Conservation (phyloP, 2,888 invertebrate species). For the Cephus pulcher region DNA sequence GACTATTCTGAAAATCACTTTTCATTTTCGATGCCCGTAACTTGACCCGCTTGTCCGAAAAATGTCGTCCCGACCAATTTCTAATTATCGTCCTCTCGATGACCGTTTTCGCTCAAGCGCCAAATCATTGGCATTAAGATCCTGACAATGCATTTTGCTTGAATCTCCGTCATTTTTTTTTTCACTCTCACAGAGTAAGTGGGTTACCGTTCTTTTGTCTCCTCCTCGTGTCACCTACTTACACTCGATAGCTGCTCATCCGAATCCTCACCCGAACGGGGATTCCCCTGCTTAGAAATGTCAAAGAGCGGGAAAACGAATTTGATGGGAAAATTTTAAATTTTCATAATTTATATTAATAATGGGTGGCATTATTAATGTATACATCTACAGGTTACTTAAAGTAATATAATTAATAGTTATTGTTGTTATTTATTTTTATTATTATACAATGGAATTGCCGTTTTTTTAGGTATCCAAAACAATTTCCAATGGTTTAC, state of each 20-base stretch:
- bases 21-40: neutral
- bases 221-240: conserved; percentile 25
- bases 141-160: conserved; percentile 1
- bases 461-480: too few relatives aligned
- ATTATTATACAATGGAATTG: neutral
- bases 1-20: conserved; percentile 6
- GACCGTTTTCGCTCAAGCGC: neutral
- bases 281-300: neutral
- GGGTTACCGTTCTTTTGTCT: conserved; percentile 47
- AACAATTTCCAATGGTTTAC: conserved; percentile 15
- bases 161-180: neutral
- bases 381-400: neutral
- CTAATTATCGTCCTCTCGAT: neutral
- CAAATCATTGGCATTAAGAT: neutral
- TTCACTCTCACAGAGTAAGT: conserved; percentile 25
- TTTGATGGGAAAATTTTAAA: neutral
- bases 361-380: neutral
- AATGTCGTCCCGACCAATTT: neutral
- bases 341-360: neutral
- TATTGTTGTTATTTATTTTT: neutral
- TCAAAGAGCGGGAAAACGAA: neutral
- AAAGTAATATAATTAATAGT: neutral
- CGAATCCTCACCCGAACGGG: neutral
- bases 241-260: neutral
- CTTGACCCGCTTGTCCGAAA: neutral